Conservation (phyloP, 2,888 invertebrate genomes). For the Diadegma fenestrale region DNA sequence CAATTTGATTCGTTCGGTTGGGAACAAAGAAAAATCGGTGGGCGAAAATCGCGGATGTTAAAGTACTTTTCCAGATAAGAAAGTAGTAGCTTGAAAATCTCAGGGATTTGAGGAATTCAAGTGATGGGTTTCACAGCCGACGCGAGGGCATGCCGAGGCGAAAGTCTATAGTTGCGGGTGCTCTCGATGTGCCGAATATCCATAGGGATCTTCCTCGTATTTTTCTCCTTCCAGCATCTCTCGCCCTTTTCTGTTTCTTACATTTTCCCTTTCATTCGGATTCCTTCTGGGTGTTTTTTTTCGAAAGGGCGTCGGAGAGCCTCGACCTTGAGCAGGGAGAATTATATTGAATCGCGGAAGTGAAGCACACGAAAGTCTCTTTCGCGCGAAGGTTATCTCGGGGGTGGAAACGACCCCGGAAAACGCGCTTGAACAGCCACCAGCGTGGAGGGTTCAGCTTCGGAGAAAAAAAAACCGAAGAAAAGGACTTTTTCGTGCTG, state of each 20-base stretch:
- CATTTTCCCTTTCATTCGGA: constrained; percentile 33
- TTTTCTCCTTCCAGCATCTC: constrained; percentile 2
- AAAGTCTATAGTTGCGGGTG: constrained; percentile 32
- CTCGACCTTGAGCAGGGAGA: constrained; percentile 70
- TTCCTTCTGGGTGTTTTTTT: not conserved
- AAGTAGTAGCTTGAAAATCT: constrained; percentile 2
- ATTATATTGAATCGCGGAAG: constrained; percentile 77
- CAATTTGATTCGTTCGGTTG: not conserved
- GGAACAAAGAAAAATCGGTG: not conserved
- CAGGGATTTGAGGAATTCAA: constrained; percentile 42
- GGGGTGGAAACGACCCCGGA: constrained; percentile 73
- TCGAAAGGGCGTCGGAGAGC: constrained; percentile 34
- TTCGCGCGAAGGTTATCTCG: constrained; percentile 65
- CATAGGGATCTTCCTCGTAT: constrained; percentile 36
- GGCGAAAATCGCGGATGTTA: not conserved
- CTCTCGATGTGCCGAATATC: constrained; percentile 44
- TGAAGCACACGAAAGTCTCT: constrained; percentile 66
- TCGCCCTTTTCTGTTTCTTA: constrained; percentile 34
- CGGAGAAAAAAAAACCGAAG: constrained; percentile 32
- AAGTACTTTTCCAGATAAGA: constrained; percentile 10
- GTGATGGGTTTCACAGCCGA: not conserved
- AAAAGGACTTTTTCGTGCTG: constrained; percentile 7
- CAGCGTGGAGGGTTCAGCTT: constrained; percentile 42
- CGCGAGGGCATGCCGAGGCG: not conserved
- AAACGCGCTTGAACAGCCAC: constrained; percentile 34